phyloP scores from a whole-genome alignment of 2,797 vertebrate species.

The Phoebastria nigripes region DNA sequence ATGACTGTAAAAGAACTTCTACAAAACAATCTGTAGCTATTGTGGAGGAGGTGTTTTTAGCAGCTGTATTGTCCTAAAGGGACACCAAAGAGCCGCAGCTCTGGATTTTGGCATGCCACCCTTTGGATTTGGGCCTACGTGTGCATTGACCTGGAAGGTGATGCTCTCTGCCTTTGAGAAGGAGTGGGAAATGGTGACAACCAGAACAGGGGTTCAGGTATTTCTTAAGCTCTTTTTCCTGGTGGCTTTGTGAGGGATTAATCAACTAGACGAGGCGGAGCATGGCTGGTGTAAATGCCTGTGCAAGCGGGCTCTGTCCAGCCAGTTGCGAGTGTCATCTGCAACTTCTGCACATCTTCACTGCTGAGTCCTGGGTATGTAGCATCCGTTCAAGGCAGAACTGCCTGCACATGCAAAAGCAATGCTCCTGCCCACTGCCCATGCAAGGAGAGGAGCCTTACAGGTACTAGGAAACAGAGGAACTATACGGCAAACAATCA shows the following conservation, averaged over 20 bases:
- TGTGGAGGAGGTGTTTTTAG: neutral
- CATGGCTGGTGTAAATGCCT: neutral
- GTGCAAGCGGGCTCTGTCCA: neutral
- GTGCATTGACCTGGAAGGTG: neutral
- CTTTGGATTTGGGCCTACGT: neutral
- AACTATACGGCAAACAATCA: neutral
- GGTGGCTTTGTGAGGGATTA: neutral
- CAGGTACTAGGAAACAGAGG: neutral
- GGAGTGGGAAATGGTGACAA: neutral
- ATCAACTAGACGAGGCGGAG: accelerated
- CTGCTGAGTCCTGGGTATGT: accelerated
- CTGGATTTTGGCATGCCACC: neutral
- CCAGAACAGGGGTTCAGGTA: neutral
- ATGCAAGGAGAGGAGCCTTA: neutral
- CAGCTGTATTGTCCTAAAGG: neutral
- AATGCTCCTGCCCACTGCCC: neutral
- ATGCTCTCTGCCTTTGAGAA: neutral
- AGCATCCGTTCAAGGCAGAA: neutral
- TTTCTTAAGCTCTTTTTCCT: neutral
- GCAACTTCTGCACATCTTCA: neutral
- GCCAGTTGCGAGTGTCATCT: neutral
- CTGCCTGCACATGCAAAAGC: accelerated
- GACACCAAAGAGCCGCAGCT: neutral
- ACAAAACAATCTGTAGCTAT: neutral
- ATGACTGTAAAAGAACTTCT: neutral